These are phyloP conservation scores for Meda fulgida DNA, from an alignment of 2,797 vertebrate genomes.

Conservation along the genomic window DNA sequence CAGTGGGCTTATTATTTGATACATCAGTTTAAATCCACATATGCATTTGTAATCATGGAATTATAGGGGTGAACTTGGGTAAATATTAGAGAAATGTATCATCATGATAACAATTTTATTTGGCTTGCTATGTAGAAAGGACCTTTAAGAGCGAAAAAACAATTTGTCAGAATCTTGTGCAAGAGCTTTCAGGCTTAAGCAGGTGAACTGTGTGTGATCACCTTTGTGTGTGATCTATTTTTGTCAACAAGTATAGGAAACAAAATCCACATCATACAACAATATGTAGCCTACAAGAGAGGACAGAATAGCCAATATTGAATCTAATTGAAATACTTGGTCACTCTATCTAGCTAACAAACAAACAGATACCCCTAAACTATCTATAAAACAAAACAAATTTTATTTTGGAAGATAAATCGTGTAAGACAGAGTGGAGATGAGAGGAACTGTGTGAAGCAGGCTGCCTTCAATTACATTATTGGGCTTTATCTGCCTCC, in stretches of 20 bases:
- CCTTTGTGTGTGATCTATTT: not conserved
- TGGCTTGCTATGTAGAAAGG: not conserved
- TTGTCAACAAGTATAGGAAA: not conserved
- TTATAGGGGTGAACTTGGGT: conserved; percentile 46
- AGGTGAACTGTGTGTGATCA: not conserved
- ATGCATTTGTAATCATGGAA: conserved; percentile 76
- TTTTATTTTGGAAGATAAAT: too few species aligned
- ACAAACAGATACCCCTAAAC: too few species aligned
- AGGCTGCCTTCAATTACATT: not conserved
- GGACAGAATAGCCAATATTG: too few species aligned
- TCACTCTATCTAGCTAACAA: not conserved
- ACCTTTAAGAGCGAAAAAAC: not conserved
- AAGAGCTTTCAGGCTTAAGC: not conserved
- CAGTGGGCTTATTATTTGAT: conserved; percentile 72
- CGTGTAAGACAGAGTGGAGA: not conserved
- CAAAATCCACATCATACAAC: not conserved
- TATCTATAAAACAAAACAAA: too few species aligned
- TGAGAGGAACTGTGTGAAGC: not conserved
- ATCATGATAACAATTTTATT: too few species aligned
- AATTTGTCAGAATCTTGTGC: not conserved
- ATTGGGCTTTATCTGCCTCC: not conserved
- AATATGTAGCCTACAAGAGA: not conserved
- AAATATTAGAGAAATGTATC: conserved; percentile 45
- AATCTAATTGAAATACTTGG: not conserved
- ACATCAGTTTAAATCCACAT: conserved; percentile 70